Conservation (phyloP, 2,113 vertebrate species). For the Vombatus ursinus region DNA sequence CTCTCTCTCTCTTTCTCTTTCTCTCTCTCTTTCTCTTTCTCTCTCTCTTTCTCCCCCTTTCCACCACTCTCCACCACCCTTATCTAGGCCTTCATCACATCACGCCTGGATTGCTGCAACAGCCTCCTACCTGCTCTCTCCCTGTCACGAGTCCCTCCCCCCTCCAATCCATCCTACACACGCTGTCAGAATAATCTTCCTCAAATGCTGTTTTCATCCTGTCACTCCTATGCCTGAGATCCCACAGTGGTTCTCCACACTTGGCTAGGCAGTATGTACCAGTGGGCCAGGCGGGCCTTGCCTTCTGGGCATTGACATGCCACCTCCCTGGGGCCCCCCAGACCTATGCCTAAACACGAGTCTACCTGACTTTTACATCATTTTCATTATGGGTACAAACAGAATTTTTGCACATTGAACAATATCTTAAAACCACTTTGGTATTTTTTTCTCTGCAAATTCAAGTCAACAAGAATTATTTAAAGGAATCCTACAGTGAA, state of each 20-base stretch:
- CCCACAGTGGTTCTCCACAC: neutral
- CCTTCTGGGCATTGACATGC: neutral
- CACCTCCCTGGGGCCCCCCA: neutral
- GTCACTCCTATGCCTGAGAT: neutral
- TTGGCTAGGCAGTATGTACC: neutral
- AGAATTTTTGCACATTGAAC: neutral
- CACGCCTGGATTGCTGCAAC: neutral
- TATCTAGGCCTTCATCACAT: neutral
- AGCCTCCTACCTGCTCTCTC: neutral
- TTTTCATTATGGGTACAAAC: neutral
- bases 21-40: neutral
- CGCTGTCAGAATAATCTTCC: constrained; percentile 31
- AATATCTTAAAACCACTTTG: neutral
- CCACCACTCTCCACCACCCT: neutral
- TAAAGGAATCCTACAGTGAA: constrained; percentile 62
- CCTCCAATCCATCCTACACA: constrained; percentile 48
- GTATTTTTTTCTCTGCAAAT: neutral
- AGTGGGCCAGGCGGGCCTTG: neutral
- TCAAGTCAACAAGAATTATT: constrained; percentile 64
- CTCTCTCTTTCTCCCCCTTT: neutral
- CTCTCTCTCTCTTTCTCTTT: neutral
- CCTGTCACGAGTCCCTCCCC: neutral
- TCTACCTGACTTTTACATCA: neutral
- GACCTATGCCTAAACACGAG: neutral
- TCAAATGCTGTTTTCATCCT: neutral